Conservation (phyloP, 1,140 invertebrate species). For the Lamellibrachia luymesi region DNA sequence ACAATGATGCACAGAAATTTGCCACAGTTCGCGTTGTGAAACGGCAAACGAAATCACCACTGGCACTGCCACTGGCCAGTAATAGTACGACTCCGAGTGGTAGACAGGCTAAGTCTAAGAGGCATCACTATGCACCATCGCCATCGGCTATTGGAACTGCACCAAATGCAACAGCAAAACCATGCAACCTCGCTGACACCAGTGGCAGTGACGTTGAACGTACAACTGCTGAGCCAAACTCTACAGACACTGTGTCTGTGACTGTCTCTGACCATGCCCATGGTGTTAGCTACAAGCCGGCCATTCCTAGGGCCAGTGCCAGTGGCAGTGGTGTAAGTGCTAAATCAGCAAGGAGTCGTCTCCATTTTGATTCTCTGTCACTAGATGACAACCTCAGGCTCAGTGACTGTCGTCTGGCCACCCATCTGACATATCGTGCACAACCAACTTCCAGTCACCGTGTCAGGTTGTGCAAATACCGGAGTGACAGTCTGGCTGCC, state of each 20-base stretch:
- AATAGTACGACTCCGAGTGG: background rate
- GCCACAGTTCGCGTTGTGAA: background rate
- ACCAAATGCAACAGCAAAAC: no score
- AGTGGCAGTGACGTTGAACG: no score
- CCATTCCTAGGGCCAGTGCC: background rate
- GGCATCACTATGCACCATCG: background rate
- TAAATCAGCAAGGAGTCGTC: background rate
- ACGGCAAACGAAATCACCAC: background rate
- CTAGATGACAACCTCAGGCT: no score
- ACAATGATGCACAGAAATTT: background rate
- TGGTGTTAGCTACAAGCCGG: no score
- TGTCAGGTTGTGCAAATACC: background rate
- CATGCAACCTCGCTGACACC: no score
- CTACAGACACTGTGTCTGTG: background rate
- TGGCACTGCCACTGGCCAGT: background rate
- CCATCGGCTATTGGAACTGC: background rate
- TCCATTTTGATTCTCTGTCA: background rate
- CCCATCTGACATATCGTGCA: background rate
- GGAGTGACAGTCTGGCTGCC: background rate
- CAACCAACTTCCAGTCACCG: background rate
- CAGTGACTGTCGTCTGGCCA: background rate
- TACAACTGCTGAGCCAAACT: no score
- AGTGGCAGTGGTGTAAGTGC: background rate
- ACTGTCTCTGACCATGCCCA: background rate
- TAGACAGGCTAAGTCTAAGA: background rate